Percentiles rank a stretch among this genome's conserved stretches.
phyloP scores from a whole-genome alignment of 2,113 vertebrate species.

The Glaucomys volans region DNA sequence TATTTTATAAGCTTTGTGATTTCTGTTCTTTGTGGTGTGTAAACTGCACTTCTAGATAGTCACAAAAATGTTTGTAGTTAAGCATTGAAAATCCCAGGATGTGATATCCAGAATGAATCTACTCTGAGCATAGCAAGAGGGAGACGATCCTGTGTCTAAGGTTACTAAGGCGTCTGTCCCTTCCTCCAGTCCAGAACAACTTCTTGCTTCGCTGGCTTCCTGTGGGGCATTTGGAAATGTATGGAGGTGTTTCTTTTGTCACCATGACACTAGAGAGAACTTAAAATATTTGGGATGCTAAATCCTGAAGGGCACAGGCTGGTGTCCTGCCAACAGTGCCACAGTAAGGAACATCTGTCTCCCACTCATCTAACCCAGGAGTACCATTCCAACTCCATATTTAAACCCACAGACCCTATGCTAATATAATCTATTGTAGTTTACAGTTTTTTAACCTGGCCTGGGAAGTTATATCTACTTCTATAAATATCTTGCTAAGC shows the following conservation, averaged over 20 bases:
- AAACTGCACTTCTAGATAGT: not conserved
- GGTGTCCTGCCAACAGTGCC: not conserved
- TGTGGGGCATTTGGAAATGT: not conserved
- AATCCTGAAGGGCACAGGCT: not conserved
- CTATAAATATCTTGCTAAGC: not conserved
- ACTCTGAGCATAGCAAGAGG: not conserved
- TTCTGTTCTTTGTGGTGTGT: not conserved
- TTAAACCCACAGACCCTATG: not conserved
- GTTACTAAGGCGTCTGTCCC: not conserved
- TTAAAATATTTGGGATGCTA: not conserved
- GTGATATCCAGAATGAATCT: not conserved
- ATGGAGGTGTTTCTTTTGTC: not conserved
- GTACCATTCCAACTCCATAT: not conserved
- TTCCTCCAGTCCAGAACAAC: not conserved
- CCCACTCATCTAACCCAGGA: not conserved
- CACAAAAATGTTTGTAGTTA: not conserved
- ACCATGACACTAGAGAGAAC: not conserved
- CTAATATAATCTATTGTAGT: not conserved
- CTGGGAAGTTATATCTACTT: conserved; percentile 18
- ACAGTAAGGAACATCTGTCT: not conserved
- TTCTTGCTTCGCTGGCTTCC: not conserved
- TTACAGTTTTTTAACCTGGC: not conserved
- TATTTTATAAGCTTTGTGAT: not conserved
- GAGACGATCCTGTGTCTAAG: not conserved
- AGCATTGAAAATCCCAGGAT: not conserved